A percentile compares a stretch with the other conserved stretches of the same genome.
phyloP scores from a whole-genome alignment of 2,113 vertebrate species.

The Oryzias melastigma region DNA sequence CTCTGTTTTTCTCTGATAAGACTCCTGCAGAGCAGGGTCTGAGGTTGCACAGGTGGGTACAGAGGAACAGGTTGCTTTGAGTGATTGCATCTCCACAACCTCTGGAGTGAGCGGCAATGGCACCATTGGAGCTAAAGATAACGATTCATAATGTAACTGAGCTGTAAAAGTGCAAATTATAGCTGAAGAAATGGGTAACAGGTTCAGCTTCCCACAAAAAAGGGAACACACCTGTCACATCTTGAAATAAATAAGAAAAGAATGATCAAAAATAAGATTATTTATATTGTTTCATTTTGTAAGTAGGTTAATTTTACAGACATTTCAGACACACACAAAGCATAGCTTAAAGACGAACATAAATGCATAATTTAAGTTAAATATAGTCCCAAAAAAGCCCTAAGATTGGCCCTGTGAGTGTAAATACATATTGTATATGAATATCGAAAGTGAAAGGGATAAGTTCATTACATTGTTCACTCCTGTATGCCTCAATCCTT shows the following conservation, averaged over 20 bases:
- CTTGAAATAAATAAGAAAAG: constrained; percentile 48
- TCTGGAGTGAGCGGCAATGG: constrained; percentile 57
- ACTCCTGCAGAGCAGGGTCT: constrained; percentile 70
- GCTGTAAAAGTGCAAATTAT: constrained; percentile 51
- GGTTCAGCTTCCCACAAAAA: constrained; percentile 33
- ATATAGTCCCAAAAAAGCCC: constrained; percentile 49
- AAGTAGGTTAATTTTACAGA: constrained; percentile 28
- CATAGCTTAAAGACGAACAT: constrained; percentile 32
- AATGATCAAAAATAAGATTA: neutral
- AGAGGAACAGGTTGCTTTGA: constrained; percentile 55
- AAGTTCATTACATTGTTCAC: constrained; percentile 72
- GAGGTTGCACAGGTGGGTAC: constrained; percentile 74
- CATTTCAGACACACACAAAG: constrained; percentile 40
- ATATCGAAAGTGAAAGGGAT: constrained; percentile 75
- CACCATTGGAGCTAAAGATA: constrained; percentile 73
- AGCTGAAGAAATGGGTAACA: constrained; percentile 43
- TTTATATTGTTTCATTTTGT: constrained; percentile 30
- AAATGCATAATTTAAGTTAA: constrained; percentile 40
- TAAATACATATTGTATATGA: constrained; percentile 71
- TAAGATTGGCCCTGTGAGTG: constrained; percentile 40
- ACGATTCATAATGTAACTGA: constrained; percentile 66
- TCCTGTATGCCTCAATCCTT: constrained; percentile 73
- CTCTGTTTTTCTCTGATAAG: constrained; percentile 83
- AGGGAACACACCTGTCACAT: constrained; percentile 37
- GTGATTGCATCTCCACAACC: constrained; percentile 57